Evolutionary conservation across 2,888 invertebrate species (phyloP), one percentile per base, ranked within the genome.

Genomic region (Caradrina clavipalpis): DNA sequence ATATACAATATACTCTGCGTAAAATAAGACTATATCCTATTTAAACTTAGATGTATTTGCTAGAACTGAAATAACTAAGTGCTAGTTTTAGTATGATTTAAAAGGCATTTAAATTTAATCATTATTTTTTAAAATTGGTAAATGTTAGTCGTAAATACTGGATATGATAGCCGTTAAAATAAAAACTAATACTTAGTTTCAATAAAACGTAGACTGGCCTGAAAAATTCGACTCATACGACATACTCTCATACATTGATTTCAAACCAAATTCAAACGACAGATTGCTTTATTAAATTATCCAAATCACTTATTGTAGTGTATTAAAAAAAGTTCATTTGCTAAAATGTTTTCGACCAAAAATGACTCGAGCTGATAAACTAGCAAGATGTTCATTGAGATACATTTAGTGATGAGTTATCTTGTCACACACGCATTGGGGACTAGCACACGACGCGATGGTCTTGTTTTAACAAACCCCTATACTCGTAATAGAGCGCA

Each of bases 1-100:
- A 50, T 76, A 72, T 53, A 73, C 64, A 63, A 73, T 68, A 75
- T 75, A 73, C 50, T 76, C 58, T 67, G 56, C 73, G 53, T 73
- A 55, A 21, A 69, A 70, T 76, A 64, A 59, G 19, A 70, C 19
- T 51, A 78, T 56, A 68, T 31, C 45, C 57, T 42, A 57, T 59
- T 15, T 47, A 70, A 61, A 57, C 21, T 31, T 71, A 71, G 61
- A 80, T 68, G 58, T 72, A 67, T 19, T 66, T 68, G 72, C 72
- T 80, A 70, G 72, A 73, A 55, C 13, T 65, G 39, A 21, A 45
- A 56, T 51, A 71, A 67, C 56, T 72, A 73, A 81, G 73, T 72
- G 81, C 42, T 62, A 3, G 65, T 77, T 74, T 79, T 64, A 10
- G 6, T 45, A 26, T 2, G 8, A 22, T 15, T 49, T 6, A 17